phyloP scores from a whole-genome alignment of 2,888 invertebrate species.

The Sminthurinus aureus region DNA sequence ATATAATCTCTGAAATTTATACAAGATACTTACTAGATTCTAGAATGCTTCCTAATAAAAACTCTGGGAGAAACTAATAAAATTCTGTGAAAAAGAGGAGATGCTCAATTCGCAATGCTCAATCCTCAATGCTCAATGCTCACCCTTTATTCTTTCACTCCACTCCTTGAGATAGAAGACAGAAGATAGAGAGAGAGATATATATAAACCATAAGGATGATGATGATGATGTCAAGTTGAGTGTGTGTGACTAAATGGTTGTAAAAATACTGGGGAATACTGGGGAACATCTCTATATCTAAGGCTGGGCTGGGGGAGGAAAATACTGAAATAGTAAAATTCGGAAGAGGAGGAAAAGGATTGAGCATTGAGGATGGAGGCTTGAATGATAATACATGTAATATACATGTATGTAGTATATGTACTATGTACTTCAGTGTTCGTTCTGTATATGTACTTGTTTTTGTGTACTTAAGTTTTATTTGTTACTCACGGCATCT shows the following conservation, averaged over 20 bases:
- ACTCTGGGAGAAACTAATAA: background rate
- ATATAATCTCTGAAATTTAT: background rate
- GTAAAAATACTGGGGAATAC: background rate
- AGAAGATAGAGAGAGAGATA: background rate
- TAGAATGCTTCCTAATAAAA: background rate
- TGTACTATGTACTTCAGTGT: background rate
- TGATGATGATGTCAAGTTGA: background rate
- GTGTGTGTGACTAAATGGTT: background rate
- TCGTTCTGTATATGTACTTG: too few relatives aligned
- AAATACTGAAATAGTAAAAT: background rate
- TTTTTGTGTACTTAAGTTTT: background rate
- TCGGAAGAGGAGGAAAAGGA: background rate
- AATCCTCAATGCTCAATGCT: background rate
- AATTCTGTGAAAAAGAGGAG: background rate
- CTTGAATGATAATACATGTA: background rate
- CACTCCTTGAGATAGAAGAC: background rate
- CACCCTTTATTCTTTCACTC: too few relatives aligned
- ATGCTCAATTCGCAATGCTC: background rate
- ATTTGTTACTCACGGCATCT: conserved; percentile 63
- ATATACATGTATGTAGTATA: background rate
- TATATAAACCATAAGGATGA: background rate
- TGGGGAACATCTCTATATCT: too few relatives aligned
- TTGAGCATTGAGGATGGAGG: background rate
- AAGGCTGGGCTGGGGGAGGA: background rate
- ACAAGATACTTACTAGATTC: background rate